phyloP scores from a whole-genome alignment of 2,113 vertebrate genomes.

The Periophthalmodon schlosseri region DNA sequence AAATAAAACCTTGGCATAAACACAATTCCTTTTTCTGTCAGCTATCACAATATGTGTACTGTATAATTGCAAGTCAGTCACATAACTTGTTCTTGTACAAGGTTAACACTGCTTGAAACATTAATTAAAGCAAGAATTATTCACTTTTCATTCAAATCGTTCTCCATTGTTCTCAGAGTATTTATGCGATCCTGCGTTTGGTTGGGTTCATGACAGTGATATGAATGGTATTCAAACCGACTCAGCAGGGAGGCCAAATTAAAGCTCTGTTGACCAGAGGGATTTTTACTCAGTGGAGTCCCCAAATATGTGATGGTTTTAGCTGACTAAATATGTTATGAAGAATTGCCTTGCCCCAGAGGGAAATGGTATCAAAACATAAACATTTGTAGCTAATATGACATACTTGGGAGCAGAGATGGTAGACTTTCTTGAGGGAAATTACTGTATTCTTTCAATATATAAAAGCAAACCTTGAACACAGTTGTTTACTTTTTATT shows the following conservation, averaged over 20 bases:
- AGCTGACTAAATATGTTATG: slow-evolving; percentile 2
- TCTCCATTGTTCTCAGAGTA: slow-evolving; percentile 48
- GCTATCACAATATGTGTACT: slow-evolving; percentile 34
- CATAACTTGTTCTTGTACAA: slow-evolving; percentile 14
- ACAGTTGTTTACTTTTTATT: neutral
- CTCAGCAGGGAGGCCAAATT: slow-evolving; percentile 49
- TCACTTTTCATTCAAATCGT: slow-evolving; percentile 45
- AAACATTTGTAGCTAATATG: neutral
- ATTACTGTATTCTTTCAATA: neutral
- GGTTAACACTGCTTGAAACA: slow-evolving; percentile 22
- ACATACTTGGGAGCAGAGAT: too few species aligned
- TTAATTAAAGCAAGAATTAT: slow-evolving; percentile 24
- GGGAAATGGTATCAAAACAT: neutral
- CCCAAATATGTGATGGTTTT: slow-evolving; percentile 16
- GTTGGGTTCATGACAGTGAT: slow-evolving; percentile 57
- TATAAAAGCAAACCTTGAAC: neutral
- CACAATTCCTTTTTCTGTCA: slow-evolving; percentile 6
- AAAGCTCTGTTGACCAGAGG: slow-evolving; percentile 56
- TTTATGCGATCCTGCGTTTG: slow-evolving; percentile 43
- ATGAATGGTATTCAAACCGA: slow-evolving; percentile 57
- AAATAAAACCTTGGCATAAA: slow-evolving; percentile 11
- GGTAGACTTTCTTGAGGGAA: neutral
- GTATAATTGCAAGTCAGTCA: slow-evolving; percentile 35
- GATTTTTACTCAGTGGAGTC: slow-evolving; percentile 45
- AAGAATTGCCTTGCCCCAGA: neutral